Evolutionary conservation across 2,797 vertebrate genomes (phyloP), one percentile per base, ranked within the genome.

Genomic region (Tenualosa ilisha): DNA sequence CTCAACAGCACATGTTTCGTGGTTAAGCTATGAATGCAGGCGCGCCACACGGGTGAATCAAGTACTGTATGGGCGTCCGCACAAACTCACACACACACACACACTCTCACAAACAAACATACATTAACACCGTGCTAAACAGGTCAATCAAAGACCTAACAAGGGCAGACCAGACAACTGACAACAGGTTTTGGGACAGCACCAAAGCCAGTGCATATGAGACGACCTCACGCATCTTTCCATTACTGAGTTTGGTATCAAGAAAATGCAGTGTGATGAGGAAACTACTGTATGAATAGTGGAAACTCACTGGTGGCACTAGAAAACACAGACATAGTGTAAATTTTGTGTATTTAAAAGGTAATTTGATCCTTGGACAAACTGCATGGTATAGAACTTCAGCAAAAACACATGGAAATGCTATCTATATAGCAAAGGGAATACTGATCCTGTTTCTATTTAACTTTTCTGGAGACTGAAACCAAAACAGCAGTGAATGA

Each of bases 91-190:
- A 24, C 59, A 63, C 59, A 63, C 22, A 63, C 12, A 63, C 22
- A 63, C 6, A 63, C 92, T 89, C 92, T 89, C 83, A 91, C 93
- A 90, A 86, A 92, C 86, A 92, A 87, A 91, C 91, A 83, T 89
- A 87, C 84, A 87, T 89, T 90, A 90, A 90, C 89, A 86, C 90
- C 87, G 87, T 89, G 85, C 90, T 90, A 93, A 93, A 92, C 86
- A 43, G 84, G 90, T 91, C 88, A 89, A 85, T 85, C 89, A 59
- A 31, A 88, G 90, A 93, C 92, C 86, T 51, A 93, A 93, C 84
- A 88, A 89, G 89, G 88, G 92, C 92, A 31, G 86, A 92, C 91
- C 86, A 89, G 91, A 93, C 92, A 90, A 89, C 88, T 92, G 91
- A 92, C 92, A 72, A 89, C 91, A 92, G 88, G 88, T 90, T 83